Evolutionary conservation across 2,113 vertebrate species (phyloP).

Genomic region (Tichodroma muraria): DNA sequence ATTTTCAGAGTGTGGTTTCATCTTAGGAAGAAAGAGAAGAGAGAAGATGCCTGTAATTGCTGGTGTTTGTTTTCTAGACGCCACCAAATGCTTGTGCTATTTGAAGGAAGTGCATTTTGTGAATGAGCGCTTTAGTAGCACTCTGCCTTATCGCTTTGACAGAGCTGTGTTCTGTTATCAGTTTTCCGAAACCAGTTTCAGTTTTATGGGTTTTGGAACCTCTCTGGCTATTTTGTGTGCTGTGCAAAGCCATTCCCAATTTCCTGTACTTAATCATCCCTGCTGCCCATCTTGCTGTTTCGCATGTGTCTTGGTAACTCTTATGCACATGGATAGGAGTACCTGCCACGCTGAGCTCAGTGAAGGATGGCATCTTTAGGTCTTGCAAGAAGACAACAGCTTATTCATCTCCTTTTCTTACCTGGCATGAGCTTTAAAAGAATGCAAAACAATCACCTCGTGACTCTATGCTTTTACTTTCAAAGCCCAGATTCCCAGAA

Average conservation of each 20-base stretch:
- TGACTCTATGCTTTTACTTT: neutral
- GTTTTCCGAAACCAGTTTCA: neutral
- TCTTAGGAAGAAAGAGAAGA: neutral
- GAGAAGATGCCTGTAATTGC: neutral
- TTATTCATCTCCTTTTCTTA: neutral
- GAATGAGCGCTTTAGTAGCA: too few species aligned
- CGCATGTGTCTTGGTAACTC: neutral
- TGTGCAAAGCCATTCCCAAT: neutral
- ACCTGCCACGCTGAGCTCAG: neutral
- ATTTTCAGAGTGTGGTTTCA: neutral
- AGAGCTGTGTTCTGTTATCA: neutral
- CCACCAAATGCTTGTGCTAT: neutral
- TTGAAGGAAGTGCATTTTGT: neutral
- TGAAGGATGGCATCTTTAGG: neutral
- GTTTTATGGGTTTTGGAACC: neutral
- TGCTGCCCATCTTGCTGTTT: neutral
- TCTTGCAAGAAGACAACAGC: neutral
- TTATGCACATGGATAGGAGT: neutral
- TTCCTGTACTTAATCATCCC: neutral
- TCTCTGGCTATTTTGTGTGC: neutral
- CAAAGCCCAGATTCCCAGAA: neutral
- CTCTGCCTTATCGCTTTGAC: neutral
- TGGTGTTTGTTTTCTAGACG: neutral
- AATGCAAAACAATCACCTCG: neutral
- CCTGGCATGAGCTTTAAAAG: neutral